Evolutionary conservation across 2,113 vertebrate species (phyloP).

Genomic region (Erythrocercus mccallii): DNA sequence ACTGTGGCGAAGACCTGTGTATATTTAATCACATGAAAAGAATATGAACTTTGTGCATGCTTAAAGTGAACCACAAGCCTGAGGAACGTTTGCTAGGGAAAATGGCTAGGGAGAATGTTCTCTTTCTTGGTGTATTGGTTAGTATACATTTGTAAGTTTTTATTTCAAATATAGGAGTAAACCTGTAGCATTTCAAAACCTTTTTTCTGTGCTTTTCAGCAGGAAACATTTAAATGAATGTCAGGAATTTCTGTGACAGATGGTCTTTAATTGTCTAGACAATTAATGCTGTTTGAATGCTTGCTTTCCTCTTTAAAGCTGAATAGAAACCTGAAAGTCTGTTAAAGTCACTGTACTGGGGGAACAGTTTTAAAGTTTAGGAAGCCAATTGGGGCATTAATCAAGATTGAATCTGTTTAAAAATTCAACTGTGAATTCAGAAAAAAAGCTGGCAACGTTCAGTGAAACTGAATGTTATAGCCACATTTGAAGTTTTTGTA

Average conservation of each 20-base stretch:
- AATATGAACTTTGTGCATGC: not conserved
- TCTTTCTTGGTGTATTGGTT: not conserved
- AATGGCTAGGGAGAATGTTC: not conserved
- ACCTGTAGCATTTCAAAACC: not conserved
- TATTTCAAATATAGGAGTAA: not conserved
- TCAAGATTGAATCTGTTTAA: not conserved
- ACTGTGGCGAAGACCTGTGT: not conserved
- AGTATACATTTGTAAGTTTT: not conserved
- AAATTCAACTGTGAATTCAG: not conserved
- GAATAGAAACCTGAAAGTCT: not conserved
- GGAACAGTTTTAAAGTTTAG: not conserved
- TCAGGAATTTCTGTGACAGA: not conserved
- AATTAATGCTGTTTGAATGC: not conserved
- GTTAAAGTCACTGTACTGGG: not conserved
- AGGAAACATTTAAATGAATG: not conserved
- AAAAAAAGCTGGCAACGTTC: not conserved
- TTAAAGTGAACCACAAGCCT: not conserved
- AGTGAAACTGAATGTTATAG: not conserved
- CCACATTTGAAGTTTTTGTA: not conserved
- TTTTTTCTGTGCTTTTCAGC: not conserved
- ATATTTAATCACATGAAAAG: not conserved
- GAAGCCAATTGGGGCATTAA: not conserved
- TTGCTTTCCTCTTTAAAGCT: constrained; percentile 20
- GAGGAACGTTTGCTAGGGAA: not conserved
- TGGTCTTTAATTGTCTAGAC: not conserved